Evolutionary conservation across 2,113 vertebrate species (phyloP).

Genomic region (Drymodes brunneopygia): DNA sequence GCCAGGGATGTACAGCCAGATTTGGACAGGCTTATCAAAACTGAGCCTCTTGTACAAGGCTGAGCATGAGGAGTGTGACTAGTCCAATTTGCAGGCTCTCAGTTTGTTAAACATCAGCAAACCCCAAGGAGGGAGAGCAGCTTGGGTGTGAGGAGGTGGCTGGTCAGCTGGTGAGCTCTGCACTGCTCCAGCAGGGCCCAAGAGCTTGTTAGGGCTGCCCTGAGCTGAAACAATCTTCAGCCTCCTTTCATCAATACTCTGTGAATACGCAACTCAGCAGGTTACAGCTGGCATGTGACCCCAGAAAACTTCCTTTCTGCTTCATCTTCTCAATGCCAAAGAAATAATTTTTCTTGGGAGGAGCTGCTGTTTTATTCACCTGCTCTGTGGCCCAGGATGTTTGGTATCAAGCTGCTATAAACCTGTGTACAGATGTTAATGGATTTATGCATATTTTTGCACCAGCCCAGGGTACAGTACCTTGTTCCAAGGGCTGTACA

Average conservation of each 20-base stretch:
- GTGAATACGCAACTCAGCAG: not conserved
- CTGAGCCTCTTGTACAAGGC: not conserved
- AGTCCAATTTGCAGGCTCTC: not conserved
- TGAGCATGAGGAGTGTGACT: not conserved
- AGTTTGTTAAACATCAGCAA: not conserved
- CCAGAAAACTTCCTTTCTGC: not conserved
- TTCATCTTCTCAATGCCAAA: not conserved
- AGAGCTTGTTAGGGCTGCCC: not conserved
- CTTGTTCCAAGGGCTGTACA: not conserved
- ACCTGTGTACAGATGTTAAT: not conserved
- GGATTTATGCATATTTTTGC: not conserved
- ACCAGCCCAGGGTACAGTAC: not conserved
- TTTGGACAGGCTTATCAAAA: not conserved
- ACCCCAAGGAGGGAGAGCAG: not conserved
- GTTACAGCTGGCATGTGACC: not conserved
- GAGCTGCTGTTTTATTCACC: not conserved
- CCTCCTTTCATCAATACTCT: not conserved
- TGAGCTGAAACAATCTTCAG: not conserved
- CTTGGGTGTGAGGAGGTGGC: not conserved
- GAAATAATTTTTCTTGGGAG: not conserved
- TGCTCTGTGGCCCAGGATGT: not conserved
- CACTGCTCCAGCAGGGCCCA: not conserved
- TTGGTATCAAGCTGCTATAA: rapidly evolving
- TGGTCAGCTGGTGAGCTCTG: not conserved
- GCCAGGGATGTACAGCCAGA: too few species aligned